Conservation (phyloP, 2,888 invertebrate genomes). For the Lissocephala sabroskyi region DNA sequence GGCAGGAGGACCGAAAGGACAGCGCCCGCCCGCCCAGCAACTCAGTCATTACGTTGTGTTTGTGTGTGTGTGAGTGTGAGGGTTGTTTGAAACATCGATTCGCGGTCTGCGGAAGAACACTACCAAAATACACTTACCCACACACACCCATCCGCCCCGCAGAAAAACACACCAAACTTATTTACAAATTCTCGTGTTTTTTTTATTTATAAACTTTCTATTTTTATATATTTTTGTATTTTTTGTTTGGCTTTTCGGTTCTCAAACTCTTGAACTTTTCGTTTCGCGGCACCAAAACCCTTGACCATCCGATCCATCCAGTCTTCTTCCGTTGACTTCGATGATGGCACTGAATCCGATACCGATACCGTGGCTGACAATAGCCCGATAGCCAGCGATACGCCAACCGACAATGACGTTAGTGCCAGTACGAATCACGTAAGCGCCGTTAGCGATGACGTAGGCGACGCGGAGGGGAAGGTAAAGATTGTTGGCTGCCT, state of each 20-base stretch:
- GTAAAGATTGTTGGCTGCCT: too few species aligned
- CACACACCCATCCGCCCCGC: background rate
- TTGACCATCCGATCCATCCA: too few species aligned
- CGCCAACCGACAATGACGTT: conserved; percentile 50
- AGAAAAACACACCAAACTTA: conserved; percentile 18
- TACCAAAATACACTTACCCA: background rate
- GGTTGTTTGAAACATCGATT: too few species aligned
- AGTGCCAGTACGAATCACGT: conserved; percentile 22
- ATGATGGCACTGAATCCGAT: conserved; percentile 50
- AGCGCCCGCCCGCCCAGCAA: too few species aligned
- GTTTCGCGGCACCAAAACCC: conserved; percentile 18
- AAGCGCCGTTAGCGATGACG: background rate
- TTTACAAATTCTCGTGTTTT: too few species aligned
- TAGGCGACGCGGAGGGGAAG: conserved; percentile 24
- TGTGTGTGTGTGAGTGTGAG: too few species aligned
- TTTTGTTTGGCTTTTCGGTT: conserved; percentile 8
- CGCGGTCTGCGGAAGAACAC: background rate
- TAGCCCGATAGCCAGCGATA: conserved; percentile 47
- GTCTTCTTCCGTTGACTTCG: conserved; percentile 45
- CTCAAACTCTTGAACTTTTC: conserved; percentile 31
- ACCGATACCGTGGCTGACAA: conserved; percentile 46
- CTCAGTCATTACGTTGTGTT: too few species aligned
- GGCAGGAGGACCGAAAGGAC: too few species aligned
- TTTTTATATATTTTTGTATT: conserved; percentile 15
- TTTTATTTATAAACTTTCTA: too few species aligned